phyloP scores from a whole-genome alignment of 2,888 invertebrate species.

The Heliconius ethilla region DNA sequence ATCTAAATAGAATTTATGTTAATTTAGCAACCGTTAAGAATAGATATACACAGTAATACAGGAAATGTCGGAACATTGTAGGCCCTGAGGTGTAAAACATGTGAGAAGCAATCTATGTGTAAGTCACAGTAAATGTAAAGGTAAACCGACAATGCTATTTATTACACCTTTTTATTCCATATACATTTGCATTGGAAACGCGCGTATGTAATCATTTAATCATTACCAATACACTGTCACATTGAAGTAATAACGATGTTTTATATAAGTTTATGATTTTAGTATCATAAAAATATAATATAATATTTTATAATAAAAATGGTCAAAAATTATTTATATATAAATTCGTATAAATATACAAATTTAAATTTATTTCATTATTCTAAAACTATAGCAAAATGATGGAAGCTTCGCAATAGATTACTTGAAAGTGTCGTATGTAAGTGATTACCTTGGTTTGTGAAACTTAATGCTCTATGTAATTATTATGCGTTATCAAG shows the following conservation, averaged over 20 bases:
- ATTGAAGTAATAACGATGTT: background rate
- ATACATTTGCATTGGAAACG: constrained; percentile 1
- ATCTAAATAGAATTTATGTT: constrained; percentile 72
- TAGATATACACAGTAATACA: constrained; percentile 70
- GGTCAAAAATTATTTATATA: too few species aligned
- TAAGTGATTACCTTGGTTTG: constrained; percentile 22
- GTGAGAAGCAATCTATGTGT: constrained; percentile 73
- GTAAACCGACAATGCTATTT: constrained; percentile 60
- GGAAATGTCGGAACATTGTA: constrained; percentile 74
- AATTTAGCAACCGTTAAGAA: constrained; percentile 69
- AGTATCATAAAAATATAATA: background rate
- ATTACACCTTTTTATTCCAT: background rate
- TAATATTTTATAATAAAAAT: background rate
- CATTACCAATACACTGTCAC: background rate
- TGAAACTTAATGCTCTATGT: constrained; percentile 24
- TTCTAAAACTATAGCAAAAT: constrained; percentile 53
- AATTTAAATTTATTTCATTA: background rate
- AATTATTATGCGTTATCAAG: background rate
- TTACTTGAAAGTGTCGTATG: constrained; percentile 17
- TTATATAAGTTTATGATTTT: background rate
- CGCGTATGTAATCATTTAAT: background rate
- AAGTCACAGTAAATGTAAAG: constrained; percentile 74
- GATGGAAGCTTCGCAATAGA: constrained; percentile 13
- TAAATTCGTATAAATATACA: background rate
- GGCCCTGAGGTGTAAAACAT: constrained; percentile 72